These are phyloP conservation scores for Cryptoblepharus egeriae DNA, from an alignment of 2,797 vertebrate genomes.

Conservation along the genomic window DNA sequence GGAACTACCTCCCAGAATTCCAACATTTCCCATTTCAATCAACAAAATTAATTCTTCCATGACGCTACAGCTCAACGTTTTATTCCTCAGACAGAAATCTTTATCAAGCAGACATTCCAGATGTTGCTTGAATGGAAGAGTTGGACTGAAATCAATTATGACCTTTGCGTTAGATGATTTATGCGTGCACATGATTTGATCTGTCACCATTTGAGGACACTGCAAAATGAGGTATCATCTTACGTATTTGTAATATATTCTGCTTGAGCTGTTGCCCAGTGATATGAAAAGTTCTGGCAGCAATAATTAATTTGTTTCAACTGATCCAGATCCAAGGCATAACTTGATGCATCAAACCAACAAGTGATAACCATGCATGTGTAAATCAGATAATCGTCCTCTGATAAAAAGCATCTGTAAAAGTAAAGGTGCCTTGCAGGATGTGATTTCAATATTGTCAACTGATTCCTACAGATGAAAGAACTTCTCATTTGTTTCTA, in stretches of 20 bases:
- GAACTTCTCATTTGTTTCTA: background rate
- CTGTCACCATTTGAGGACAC: background rate
- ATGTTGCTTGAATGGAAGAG: background rate
- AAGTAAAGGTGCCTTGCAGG: background rate
- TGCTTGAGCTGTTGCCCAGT: background rate
- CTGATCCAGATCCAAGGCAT: background rate
- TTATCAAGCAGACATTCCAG: background rate
- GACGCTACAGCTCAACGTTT: background rate
- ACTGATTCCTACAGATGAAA: background rate
- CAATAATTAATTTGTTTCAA: background rate
- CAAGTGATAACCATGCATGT: background rate
- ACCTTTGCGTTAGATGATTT: background rate
- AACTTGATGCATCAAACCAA: background rate
- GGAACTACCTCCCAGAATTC: background rate
- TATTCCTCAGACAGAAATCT: background rate
- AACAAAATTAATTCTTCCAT: background rate
- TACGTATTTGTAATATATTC: background rate
- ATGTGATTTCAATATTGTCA: background rate
- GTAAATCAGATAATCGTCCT: background rate
- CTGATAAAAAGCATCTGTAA: background rate
- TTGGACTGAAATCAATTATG: background rate
- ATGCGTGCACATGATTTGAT: background rate
- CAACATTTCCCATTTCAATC: background rate
- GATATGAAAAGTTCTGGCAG: background rate
- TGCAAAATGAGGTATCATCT: background rate